These are phyloP conservation scores for Aphelenchoides bicaudatus DNA, from an alignment of 2,888 invertebrate genomes.

Conservation along the genomic window DNA sequence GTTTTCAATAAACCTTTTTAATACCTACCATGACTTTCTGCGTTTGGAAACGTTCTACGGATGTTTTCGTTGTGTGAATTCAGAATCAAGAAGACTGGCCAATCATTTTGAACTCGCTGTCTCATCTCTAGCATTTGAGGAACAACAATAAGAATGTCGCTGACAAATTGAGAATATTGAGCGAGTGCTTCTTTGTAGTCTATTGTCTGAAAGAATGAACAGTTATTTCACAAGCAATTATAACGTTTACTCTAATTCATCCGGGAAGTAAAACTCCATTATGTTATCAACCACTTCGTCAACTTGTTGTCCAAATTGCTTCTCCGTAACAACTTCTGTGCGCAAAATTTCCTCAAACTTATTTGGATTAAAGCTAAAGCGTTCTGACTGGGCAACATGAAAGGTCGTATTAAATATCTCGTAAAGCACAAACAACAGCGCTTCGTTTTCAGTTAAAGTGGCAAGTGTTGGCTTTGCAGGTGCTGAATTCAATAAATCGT, in stretches of 20 bases:
- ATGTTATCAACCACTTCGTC: constrained; percentile 23
- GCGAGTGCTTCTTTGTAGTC: no score
- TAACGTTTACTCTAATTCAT: neutral
- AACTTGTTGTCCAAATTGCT: constrained; percentile 26
- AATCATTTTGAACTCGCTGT: constrained; percentile 22
- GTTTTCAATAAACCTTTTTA: no score
- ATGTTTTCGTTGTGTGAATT: constrained; percentile 22
- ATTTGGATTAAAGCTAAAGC: constrained; percentile 17
- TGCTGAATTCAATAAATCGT: constrained; percentile 17
- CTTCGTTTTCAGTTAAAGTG: constrained; percentile 23
- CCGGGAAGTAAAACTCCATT: constrained; percentile 27
- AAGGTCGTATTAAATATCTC: neutral
- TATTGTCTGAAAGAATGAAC: no score
- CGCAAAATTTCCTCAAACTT: constrained; percentile 20
- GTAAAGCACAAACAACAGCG: constrained; percentile 17
- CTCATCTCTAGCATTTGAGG: constrained; percentile 28
- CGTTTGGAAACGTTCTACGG: no score
- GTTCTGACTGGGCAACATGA: constrained; percentile 11
- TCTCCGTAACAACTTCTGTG: constrained; percentile 17
- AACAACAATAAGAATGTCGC: constrained; percentile 30
- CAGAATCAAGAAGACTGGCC: constrained; percentile 27
- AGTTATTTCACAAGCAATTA: neutral
- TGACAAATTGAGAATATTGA: constrained; percentile 11
- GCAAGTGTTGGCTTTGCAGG: constrained; percentile 22
- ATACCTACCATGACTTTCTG: no score